Evolutionary conservation across 1,140 invertebrate genomes (phyloP).

Genomic region (Zaprionus capensis): DNA sequence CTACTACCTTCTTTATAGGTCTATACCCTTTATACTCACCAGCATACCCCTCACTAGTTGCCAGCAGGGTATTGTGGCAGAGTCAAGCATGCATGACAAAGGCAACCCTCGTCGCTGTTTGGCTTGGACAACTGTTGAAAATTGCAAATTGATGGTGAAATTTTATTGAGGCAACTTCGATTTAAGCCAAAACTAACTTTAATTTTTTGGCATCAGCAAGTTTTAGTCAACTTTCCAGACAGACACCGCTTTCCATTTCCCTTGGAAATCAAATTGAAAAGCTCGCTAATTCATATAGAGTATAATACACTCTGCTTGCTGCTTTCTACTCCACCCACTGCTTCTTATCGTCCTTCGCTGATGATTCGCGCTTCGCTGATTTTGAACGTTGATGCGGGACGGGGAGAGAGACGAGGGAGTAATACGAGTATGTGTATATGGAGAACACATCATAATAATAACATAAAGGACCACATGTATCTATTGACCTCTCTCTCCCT

Average conservation of each 20-base stretch:
- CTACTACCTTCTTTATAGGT: too few species aligned
- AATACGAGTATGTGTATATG: neutral
- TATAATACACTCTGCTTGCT: neutral
- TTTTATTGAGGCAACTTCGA: conserved; percentile 46
- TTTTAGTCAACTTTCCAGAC: conserved; percentile 36
- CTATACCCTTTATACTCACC: too few species aligned
- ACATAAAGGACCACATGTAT: conserved; percentile 39
- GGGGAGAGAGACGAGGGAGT: neutral
- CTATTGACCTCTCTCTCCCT: neutral
- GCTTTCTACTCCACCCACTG: too few species aligned
- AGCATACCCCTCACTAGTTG: neutral
- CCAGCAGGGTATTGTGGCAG: conserved; percentile 25
- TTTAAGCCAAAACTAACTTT: conserved; percentile 42
- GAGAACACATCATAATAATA: conserved; percentile 53
- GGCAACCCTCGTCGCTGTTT: conserved; percentile 41
- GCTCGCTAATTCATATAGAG: conserved; percentile 26
- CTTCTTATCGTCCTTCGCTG: neutral
- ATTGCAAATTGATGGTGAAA: conserved; percentile 51
- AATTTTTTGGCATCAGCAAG: conserved; percentile 21
- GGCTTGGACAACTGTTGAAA: conserved; percentile 58
- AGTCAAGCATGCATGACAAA: conserved; percentile 47
- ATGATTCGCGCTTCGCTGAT: conserved; percentile 41
- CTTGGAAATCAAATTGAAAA: conserved; percentile 12
- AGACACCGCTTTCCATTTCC: neutral
- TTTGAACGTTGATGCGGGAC: conserved; percentile 27